A percentile compares a stretch with the other conserved stretches of the same genome.
Evolutionary conservation across 64 coral and sea anemone species (phyloP).

Genomic region (Dendronephthya gigantea): DNA sequence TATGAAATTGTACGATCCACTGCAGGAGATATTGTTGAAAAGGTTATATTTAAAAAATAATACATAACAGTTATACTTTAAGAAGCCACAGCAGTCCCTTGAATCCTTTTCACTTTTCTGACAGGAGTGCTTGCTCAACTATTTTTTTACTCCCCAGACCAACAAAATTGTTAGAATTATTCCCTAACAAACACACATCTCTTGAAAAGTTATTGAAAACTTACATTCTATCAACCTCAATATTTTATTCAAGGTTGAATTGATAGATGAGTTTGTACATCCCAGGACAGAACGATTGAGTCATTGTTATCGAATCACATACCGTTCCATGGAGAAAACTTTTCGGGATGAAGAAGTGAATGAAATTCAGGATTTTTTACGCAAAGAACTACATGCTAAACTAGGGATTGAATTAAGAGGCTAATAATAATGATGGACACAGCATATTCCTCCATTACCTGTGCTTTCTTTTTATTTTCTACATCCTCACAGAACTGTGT

Average conservation of each 20-base stretch:
- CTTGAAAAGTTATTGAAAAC: too few relatives aligned
- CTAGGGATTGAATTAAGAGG: not conserved
- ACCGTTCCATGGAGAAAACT: conserved; percentile 14
- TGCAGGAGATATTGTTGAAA: conserved; percentile 93
- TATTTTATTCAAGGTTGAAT: not conserved
- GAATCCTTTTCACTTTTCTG: too few relatives aligned
- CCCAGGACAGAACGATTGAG: not conserved
- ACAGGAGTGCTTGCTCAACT: too few relatives aligned
- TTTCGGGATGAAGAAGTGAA: conserved; percentile 4
- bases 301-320: conserved; percentile 5
- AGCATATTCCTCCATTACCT: not conserved
- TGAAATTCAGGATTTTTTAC: conserved; percentile 4
- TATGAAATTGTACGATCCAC: conserved; percentile 65
- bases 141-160: too few relatives aligned
- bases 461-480: too few relatives aligned
- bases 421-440: not conserved
- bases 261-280: not conserved
- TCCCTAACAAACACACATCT: too few relatives aligned
- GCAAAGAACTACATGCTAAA: not conserved
- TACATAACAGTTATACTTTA: too few relatives aligned
- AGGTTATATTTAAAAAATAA: conserved; percentile 48
- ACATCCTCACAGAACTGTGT: not conserved
- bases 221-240: not conserved
- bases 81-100: too few relatives aligned
- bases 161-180: too few relatives aligned